These are phyloP conservation scores for Gadus macrocephalus DNA, from an alignment of 2,113 vertebrate genomes.

Conservation along the genomic window DNA sequence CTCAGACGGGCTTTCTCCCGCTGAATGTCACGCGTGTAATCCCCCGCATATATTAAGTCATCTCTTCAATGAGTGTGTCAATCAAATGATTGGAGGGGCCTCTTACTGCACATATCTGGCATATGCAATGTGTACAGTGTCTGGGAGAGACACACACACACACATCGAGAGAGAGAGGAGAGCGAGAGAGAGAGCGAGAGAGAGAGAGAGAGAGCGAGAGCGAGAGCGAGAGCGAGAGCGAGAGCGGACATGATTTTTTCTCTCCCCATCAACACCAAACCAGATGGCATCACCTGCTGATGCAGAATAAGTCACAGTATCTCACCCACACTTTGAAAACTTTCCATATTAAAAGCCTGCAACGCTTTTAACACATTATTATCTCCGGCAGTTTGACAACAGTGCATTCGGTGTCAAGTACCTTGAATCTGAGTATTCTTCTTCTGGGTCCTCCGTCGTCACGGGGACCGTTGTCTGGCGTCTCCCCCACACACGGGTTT, in stretches of 20 bases:
- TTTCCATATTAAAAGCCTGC: not conserved
- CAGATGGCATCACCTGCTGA: not conserved
- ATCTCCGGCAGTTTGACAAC: not conserved
- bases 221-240: too few relatives aligned
- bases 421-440: not conserved
- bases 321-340: not conserved
- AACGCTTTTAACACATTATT: not conserved
- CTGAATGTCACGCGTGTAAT: constrained; percentile 54
- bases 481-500: too few relatives aligned
- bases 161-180: too few relatives aligned
- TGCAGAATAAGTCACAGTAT: not conserved
- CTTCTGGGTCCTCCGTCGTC: too few relatives aligned
- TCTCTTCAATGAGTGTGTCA: constrained; percentile 36
- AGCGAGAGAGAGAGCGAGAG: too few relatives aligned
- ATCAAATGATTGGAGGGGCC: constrained; percentile 20
- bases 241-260: not conserved
- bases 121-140: constrained; percentile 17
- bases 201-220: not conserved
- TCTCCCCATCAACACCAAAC: not conserved
- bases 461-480: too few relatives aligned
- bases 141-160: too few relatives aligned
- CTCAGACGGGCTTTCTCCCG: constrained; percentile 35
- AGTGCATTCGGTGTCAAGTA: not conserved
- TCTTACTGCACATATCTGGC: constrained; percentile 30
- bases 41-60: constrained; percentile 58